These are phyloP conservation scores for Naja naja DNA, from an alignment of 2,113 vertebrate species.

Conservation along the genomic window DNA sequence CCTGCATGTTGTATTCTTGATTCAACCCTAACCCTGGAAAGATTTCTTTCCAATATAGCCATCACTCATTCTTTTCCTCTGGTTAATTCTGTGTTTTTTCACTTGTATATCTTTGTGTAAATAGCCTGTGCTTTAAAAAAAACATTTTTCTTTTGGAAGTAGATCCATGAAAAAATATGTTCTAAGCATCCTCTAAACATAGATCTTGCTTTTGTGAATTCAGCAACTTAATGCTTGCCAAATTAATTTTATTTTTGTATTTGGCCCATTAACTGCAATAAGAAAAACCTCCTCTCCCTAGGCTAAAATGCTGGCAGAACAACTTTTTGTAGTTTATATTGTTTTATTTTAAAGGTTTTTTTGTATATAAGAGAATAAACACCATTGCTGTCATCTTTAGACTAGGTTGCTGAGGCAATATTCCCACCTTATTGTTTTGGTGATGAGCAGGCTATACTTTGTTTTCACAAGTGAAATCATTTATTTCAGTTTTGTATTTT, in stretches of 20 bases:
- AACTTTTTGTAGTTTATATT: constrained; percentile 29
- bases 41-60: not conserved
- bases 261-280: constrained; percentile 56
- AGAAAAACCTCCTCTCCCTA: constrained; percentile 43
- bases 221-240: constrained; percentile 52
- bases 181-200: constrained; percentile 47
- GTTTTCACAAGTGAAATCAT: constrained; percentile 24
- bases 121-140: not conserved
- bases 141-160: constrained; percentile 38
- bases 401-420: constrained; percentile 30
- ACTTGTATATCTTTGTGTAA: not conserved
- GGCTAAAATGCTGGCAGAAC: constrained; percentile 45
- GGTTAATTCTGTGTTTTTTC: constrained; percentile 24
- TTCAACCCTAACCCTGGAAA: not conserved
- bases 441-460: constrained; percentile 27
- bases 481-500: constrained; percentile 17
- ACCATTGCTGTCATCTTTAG: constrained; percentile 32
- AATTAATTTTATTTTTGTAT: constrained; percentile 67
- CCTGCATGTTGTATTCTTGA: not conserved
- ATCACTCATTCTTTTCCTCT: not conserved
- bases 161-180: constrained; percentile 40
- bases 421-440: constrained; percentile 43
- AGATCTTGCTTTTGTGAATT: constrained; percentile 50
- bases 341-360: not conserved
- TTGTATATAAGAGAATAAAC: constrained; percentile 46